Evolutionary conservation across 1,140 invertebrate species (phyloP).

Genomic region (Ooceraea biroi): DNA sequence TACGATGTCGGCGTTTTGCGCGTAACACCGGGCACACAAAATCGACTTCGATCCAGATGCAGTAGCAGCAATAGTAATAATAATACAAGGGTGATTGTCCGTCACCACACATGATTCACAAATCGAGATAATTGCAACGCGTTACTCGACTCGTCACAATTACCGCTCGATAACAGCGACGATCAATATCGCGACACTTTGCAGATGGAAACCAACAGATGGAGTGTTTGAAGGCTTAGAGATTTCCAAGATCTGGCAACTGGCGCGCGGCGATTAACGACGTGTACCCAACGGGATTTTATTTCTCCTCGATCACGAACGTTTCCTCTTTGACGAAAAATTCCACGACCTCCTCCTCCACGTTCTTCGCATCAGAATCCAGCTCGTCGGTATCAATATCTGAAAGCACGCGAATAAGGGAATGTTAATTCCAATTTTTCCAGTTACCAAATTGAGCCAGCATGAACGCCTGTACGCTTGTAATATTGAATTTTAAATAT

Average conservation of each 20-base stretch:
- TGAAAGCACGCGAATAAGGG: constrained; percentile 84
- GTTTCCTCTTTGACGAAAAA: constrained; percentile 99
- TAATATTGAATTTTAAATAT: constrained; percentile 50
- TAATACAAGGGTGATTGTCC: constrained; percentile 69
- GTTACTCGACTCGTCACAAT: constrained; percentile 33
- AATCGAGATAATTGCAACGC: constrained; percentile 55
- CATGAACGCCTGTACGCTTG: constrained; percentile 11
- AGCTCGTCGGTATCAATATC: constrained; percentile 97
- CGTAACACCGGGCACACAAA: constrained; percentile 53
- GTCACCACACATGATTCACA: constrained; percentile 70
- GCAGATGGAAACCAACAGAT: constrained; percentile 50
- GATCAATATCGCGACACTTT: constrained; percentile 58
- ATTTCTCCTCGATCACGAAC: constrained; percentile 90
- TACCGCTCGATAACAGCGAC: constrained; percentile 44
- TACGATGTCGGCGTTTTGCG: constrained; percentile 73
- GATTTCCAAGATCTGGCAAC: constrained; percentile 74
- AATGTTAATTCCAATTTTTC: not conserved
- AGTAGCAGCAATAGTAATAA: constrained; percentile 14
- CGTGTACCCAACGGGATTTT: constrained; percentile 67
- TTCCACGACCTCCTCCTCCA: constrained; percentile 98
- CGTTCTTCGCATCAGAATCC: constrained; percentile 93
- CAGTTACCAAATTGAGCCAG: not conserved
- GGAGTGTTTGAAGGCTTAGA: constrained; percentile 71
- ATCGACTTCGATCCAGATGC: constrained; percentile 60
- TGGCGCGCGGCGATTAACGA: constrained; percentile 49